phyloP scores from a whole-genome alignment of 1,140 invertebrate species.

The Hyposmocoma kahamanoa region DNA sequence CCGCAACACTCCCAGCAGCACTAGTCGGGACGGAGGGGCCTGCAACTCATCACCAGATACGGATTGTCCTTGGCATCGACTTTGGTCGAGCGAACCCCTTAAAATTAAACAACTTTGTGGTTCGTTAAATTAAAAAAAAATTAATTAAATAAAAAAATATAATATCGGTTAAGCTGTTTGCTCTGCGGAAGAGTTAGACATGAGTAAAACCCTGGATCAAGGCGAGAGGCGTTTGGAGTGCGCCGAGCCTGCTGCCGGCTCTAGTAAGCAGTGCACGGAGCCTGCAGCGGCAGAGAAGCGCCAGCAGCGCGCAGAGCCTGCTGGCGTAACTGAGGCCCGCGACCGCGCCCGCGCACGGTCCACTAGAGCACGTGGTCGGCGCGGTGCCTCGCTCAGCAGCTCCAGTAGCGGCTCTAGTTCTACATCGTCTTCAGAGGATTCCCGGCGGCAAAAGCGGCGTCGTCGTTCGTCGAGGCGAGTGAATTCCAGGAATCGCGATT shows the following conservation, averaged over 20 bases:
- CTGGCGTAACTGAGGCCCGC: neutral
- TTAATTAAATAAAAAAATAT: no score
- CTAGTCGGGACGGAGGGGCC: neutral
- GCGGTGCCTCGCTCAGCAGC: neutral
- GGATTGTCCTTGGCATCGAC: neutral
- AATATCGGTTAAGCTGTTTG: neutral
- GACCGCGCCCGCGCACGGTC: neutral
- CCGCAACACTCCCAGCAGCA: neutral
- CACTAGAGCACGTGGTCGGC: neutral
- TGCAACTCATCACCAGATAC: neutral
- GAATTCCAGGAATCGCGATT: neutral
- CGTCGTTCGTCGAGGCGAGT: neutral
- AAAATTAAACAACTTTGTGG: neutral
- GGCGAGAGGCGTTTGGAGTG: neutral
- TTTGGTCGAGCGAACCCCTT: neutral
- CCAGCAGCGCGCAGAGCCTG: neutral
- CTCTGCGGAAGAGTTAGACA: neutral
- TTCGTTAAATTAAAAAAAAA: neutral
- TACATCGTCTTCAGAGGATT: neutral
- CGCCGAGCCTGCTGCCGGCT: neutral
- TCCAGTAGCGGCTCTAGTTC: no score
- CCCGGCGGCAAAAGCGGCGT: neutral
- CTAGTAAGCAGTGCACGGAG: neutral
- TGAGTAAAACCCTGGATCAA: neutral
- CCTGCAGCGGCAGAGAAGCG: neutral